Conservation (phyloP, 1,140 invertebrate species). For the Pogonomyrmex barbatus region DNA sequence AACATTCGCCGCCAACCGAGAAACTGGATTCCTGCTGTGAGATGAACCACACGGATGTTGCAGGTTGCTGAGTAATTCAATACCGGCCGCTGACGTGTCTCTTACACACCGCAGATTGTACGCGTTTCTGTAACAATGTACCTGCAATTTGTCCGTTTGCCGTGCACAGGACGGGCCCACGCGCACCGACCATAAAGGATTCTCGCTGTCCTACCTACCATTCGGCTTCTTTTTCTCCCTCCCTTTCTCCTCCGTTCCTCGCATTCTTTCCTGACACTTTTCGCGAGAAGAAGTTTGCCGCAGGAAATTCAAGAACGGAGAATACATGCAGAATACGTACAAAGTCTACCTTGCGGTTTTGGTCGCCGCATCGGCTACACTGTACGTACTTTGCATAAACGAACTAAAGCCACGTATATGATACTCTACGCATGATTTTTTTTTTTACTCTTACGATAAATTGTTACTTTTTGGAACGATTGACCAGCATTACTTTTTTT, state of each 20-base stretch:
- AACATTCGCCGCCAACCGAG: constrained; percentile 39
- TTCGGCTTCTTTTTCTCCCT: constrained; percentile 3
- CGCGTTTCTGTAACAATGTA: constrained; percentile 79
- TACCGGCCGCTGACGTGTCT: constrained; percentile 29
- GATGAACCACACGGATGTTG: constrained; percentile 24
- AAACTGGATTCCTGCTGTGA: constrained; percentile 67
- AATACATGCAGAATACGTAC: neutral
- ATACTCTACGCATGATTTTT: neutral
- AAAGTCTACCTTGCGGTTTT: constrained; percentile 32
- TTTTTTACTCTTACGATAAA: neutral
- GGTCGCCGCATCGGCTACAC: neutral
- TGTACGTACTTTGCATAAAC: neutral
- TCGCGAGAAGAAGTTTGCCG: constrained; percentile 10
- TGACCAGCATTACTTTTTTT: neutral
- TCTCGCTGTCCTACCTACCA: neutral
- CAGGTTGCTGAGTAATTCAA: constrained; percentile 64
- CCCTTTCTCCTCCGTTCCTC: too few relatives aligned
- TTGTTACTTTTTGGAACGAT: neutral
- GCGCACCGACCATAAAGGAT: neutral
- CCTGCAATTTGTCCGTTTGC: constrained; percentile 78
- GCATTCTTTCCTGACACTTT: constrained; percentile 1
- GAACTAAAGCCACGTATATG: neutral
- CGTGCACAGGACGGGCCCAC: constrained; percentile 13
- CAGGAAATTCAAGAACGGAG: constrained; percentile 25
- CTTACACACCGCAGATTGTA: constrained; percentile 73